Evolutionary conservation across 2,113 vertebrate genomes (phyloP).

Genomic region (Lepus americanus): DNA sequence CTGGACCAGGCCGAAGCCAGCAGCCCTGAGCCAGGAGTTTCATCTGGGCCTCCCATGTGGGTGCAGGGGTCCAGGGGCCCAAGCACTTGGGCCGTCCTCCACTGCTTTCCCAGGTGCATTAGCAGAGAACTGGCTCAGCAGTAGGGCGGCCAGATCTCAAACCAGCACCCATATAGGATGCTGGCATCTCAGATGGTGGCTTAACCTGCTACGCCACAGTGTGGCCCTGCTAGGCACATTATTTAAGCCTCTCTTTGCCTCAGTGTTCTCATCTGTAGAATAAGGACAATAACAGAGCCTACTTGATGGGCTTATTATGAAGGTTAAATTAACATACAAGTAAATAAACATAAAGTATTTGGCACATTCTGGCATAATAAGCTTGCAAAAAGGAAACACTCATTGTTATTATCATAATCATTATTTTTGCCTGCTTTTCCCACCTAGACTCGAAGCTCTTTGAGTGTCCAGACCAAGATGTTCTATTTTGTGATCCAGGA

Average conservation of each 20-base stretch:
- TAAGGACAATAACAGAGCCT: neutral
- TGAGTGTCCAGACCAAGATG: neutral
- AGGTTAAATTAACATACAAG: neutral
- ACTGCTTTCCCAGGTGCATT: too few relatives aligned
- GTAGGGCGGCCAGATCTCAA: too few relatives aligned
- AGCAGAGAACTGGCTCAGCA: too few relatives aligned
- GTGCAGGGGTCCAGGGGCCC: too few relatives aligned
- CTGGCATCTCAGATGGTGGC: too few relatives aligned
- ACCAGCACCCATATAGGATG: too few relatives aligned
- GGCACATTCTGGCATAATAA: neutral
- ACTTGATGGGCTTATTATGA: neutral
- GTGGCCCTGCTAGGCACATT: too few relatives aligned
- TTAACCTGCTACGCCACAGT: too few relatives aligned
- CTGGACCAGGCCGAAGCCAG: too few relatives aligned
- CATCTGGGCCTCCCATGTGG: too few relatives aligned
- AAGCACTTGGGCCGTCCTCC: too few relatives aligned
- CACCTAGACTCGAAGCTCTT: neutral
- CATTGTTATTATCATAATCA: neutral
- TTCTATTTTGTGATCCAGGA: neutral
- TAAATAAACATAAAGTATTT: neutral
- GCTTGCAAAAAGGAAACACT: neutral
- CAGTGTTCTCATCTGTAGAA: constrained; percentile 10
- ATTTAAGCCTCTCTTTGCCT: neutral
- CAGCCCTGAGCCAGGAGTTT: too few relatives aligned
- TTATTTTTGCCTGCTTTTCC: neutral